phyloP scores from a whole-genome alignment of 2,113 vertebrate genomes.

The Tragelaphus imberbis region DNA sequence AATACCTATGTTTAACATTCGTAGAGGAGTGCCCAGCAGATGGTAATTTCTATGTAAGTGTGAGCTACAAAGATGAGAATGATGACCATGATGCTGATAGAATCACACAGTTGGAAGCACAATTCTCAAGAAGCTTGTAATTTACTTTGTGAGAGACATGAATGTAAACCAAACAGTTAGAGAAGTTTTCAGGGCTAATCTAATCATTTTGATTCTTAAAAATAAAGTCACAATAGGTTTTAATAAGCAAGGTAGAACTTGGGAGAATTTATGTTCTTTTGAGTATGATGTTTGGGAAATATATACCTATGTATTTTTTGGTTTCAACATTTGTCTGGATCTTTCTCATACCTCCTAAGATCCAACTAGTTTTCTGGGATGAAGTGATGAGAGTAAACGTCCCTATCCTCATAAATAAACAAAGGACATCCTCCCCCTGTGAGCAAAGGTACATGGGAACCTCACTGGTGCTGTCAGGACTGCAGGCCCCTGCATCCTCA shows the following conservation, averaged over 20 bases:
- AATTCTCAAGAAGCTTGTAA: background rate
- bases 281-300: background rate
- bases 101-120: background rate
- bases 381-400: background rate
- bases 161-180: background rate
- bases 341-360: background rate
- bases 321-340: background rate
- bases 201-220: background rate
- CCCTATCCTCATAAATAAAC: background rate
- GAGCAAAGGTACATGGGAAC: background rate
- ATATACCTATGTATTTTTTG: background rate
- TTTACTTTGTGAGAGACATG: background rate
- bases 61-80: background rate
- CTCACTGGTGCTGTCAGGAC: background rate
- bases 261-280: background rate
- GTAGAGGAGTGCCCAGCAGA: background rate
- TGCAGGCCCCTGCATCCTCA: too few relatives aligned
- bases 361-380: background rate
- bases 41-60: background rate
- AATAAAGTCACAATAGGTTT: background rate
- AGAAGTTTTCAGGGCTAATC: background rate
- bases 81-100: background rate
- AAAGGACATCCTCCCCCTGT: background rate
- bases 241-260: background rate
- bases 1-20: background rate